Evolutionary conservation across 2,797 vertebrate genomes (phyloP), one percentile per base, ranked within the genome.

Genomic region (Brachymystax lenok): DNA sequence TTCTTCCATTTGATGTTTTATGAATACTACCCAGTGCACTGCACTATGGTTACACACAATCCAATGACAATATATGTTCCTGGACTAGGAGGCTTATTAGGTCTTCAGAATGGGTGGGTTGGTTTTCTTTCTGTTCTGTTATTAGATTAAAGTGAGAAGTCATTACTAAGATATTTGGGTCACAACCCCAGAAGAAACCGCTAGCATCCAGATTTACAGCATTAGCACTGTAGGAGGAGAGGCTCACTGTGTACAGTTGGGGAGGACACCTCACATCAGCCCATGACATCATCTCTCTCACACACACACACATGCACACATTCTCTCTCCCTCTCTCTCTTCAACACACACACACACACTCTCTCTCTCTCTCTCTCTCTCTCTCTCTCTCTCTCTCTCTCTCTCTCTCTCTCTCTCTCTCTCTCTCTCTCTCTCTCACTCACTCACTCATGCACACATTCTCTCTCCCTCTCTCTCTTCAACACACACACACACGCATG

Each of bases 81-180:
- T 6, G 2, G 19, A 59, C 17, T 59, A 24, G 7, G 3, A 63
- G 59, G 59, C 21, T 63, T 24, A 63, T 8, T 10, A 24, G 10
- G 21, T 24, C n/a, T n/a, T 24, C 59, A 10, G n/a, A 46, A 24
- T 27, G n/a, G 24, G 59, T 63, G 59, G 21, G 24, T 63, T 63
- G 59, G 10, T 21, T 63, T 63, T 63, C 59, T 63, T 63, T 63
- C 59, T 85, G 74, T 78, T 85, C 90, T 85, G 85, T 90, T 91
- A 92, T 92, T 92, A 92, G 85, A 87, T 84, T 85, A 17, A 81
- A 86, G 85, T 86, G 75, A 83, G 17, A 91, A 91, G 90, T 92
- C 87, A 90, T 86, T 88, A 83, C 83, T 82, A 79, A 92, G 90
- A 92, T 90, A 93, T 92, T 91, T 84, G 79, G 91, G 88, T 91